Evolutionary conservation across 1,140 invertebrate genomes (phyloP), one percentile per base, ranked within the genome.

Genomic region (Hermetia illucens): DNA sequence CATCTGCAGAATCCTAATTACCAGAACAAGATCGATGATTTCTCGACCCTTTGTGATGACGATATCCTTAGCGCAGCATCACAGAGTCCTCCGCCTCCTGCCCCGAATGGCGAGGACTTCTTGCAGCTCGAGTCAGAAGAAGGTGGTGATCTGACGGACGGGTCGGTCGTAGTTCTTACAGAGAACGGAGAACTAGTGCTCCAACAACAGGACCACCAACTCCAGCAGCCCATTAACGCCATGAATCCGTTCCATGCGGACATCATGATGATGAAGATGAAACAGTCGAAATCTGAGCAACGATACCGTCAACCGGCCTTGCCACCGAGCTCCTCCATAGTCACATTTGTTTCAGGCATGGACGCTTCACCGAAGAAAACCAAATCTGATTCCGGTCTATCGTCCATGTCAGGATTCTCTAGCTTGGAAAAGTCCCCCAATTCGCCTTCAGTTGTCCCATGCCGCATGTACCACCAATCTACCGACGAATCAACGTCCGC

Each of bases 401-500:
- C 82, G 1, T 86, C 83, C 10, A 81, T 87, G 74, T 87, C 80
- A 55, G 78, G 78, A 12, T 85, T 82, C 75, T 85, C 80, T 1
- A 83, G 77, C 54, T 58, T 83, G 44, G 82, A 86, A 61, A 87
- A 86, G 63, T 84, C 82, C 20, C 82, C 81, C 9, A 76, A 75
- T 34, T 83, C 78, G 2, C 78, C n/a, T n/a, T n/a, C 81, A 0
- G 25, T 43, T 12, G 19, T 40, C 27, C 21, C 5, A 21, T 33
- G 17, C 3, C 15, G 21, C 24, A 8, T 5, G 22, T n/a, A n/a
- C n/a, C n/a, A n/a, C n/a, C n/a, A 27, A 5, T 13, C 30, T n/a
- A 30, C 5, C 16, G 27, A 13, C 18, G 21, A n/a, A n/a, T n/a
- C n/a, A n/a, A n/a, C n/a, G n/a, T n/a, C n/a, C n/a, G n/a, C n/a